Percentiles rank a stretch among this genome's conserved stretches.
These are phyloP conservation scores for Chymomyza procnemis DNA, from an alignment of 2,888 invertebrate genomes.

Conservation along the genomic window DNA sequence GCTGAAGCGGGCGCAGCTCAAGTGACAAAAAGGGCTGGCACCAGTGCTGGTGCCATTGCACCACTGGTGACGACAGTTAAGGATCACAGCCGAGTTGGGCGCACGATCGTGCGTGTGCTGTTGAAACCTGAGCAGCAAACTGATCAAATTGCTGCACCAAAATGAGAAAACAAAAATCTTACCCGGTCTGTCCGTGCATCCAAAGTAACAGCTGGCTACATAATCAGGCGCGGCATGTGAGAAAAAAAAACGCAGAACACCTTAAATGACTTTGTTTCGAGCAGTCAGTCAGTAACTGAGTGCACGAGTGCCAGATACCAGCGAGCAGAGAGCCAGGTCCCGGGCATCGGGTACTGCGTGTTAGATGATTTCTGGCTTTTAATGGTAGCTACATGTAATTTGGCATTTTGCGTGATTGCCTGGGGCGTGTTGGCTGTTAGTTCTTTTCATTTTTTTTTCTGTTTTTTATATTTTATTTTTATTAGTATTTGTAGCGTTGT, in stretches of 20 bases:
- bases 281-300: background rate
- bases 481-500: conserved; percentile 12
- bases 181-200: background rate
- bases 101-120: conserved; percentile 27
- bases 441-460: background rate
- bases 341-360: conserved; percentile 49
- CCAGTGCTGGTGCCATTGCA: background rate
- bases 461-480: conserved; percentile 9
- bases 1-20: conserved; percentile 42
- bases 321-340: conserved; percentile 16
- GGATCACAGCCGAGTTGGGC: conserved; percentile 30
- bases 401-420: conserved; percentile 75
- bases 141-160: conserved; percentile 46
- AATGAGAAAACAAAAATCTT: conserved; percentile 6
- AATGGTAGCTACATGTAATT: conserved; percentile 62
- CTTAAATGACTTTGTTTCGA: conserved; percentile 62
- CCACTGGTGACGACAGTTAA: conserved; percentile 29
- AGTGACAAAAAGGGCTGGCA: conserved; percentile 37
- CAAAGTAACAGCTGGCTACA: conserved; percentile 28
- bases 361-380: conserved; percentile 63
- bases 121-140: conserved; percentile 50
- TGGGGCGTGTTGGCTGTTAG: conserved; percentile 66
- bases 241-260: conserved; percentile 41
- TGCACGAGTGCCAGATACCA: background rate
- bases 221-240: conserved; percentile 56